A percentile compares a stretch with the other conserved stretches of the same genome.
Conservation (phyloP, 2,888 invertebrate species). For the Adelphocoris suturalis region DNA sequence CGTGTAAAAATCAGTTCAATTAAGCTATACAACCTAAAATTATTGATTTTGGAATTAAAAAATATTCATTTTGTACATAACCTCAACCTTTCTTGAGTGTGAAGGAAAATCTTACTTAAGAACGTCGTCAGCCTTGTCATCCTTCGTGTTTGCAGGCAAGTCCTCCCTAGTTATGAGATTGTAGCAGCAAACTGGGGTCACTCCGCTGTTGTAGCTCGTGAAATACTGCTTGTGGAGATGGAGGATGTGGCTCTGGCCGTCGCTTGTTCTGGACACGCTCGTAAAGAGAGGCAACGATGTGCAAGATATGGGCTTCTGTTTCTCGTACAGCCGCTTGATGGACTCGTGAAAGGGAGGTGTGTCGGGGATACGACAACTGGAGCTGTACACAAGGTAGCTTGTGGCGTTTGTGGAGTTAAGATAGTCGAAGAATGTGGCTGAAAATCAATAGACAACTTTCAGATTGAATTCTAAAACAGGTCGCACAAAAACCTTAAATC, state of each 20-base stretch:
- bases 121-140: slow-evolving; percentile 74
- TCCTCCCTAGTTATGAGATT: slow-evolving; percentile 77
- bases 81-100: no score
- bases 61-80: no score
- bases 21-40: no score
- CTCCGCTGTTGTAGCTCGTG: slow-evolving; percentile 39
- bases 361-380: slow-evolving; percentile 83
- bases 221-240: slow-evolving; percentile 28
- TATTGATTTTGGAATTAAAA: no score
- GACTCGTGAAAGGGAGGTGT: slow-evolving; percentile 80
- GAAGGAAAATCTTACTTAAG: slow-evolving; percentile 73
- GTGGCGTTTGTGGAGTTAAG: slow-evolving; percentile 53
- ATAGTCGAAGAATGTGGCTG: slow-evolving; percentile 72
- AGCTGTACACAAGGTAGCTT: slow-evolving; percentile 81
- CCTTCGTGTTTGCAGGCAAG: slow-evolving; percentile 33
- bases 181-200: slow-evolving; percentile 77
- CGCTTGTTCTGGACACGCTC: slow-evolving; percentile 66
- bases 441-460: slow-evolving; percentile 41
- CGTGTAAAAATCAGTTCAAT: no score
- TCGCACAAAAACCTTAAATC: no score
- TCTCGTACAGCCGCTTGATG: slow-evolving; percentile 81
- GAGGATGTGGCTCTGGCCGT: slow-evolving; percentile 66
- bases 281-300: slow-evolving; percentile 75
- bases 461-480: no score
- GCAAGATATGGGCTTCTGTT: slow-evolving; percentile 79